Evolutionary conservation across 2,113 vertebrate genomes (phyloP).

Genomic region (Chunga burmeisteri): DNA sequence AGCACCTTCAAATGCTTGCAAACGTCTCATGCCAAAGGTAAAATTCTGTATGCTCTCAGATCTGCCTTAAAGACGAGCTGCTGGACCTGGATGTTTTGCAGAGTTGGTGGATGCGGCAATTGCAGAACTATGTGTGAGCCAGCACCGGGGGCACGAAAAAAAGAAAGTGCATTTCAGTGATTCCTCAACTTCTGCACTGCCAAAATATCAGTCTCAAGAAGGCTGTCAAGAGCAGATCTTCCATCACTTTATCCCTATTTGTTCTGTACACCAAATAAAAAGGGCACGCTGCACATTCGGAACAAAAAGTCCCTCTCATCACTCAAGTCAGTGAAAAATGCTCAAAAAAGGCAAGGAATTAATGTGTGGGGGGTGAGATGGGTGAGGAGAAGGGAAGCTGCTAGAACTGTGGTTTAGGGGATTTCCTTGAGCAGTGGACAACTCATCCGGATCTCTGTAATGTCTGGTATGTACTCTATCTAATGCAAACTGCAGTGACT

Average conservation of each 20-base stretch:
- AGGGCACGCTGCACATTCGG: neutral
- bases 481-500: neutral
- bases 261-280: neutral
- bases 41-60: neutral
- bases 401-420: conserved; percentile 35
- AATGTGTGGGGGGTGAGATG: neutral
- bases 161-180: neutral
- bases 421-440: conserved; percentile 56
- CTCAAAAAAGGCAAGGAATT: conserved; percentile 63
- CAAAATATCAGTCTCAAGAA: conserved; percentile 5
- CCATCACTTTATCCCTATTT: neutral
- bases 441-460: neutral
- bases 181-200: neutral
- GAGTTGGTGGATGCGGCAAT: neutral
- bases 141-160: neutral
- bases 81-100: neutral
- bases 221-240: neutral
- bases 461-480: conserved; percentile 18
- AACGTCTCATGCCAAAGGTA: neutral
- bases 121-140: neutral
- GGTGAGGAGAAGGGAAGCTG: neutral
- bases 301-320: neutral
- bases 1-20: neutral
- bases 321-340: conserved; percentile 30
- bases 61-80: neutral